These are phyloP conservation scores for Chamaea fasciata DNA, from an alignment of 2,113 vertebrate species.

Conservation along the genomic window DNA sequence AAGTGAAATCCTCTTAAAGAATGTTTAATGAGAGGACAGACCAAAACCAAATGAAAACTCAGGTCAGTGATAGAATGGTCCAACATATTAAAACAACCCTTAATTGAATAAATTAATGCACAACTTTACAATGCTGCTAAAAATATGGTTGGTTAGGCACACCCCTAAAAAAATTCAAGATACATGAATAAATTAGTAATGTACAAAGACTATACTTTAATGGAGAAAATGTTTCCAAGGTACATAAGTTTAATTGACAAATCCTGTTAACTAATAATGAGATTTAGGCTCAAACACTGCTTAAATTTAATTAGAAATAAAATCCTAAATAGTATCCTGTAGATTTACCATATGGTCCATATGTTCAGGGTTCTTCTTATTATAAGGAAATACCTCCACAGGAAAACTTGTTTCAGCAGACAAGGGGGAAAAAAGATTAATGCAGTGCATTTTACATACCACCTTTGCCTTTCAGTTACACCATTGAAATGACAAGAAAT, in stretches of 20 bases:
- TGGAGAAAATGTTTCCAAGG: not conserved
- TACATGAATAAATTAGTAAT: not conserved
- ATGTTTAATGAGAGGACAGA: constrained; percentile 66
- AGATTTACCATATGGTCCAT: constrained; percentile 4
- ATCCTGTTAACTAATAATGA: constrained; percentile 26
- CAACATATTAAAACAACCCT: constrained; percentile 43
- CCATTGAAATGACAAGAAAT: not conserved
- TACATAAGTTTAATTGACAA: not conserved
- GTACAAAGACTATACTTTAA: not conserved
- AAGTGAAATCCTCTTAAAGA: constrained; percentile 68
- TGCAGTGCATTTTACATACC: not conserved
- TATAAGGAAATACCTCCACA: not conserved
- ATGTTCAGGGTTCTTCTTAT: not conserved
- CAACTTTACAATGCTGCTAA: constrained; percentile 45
- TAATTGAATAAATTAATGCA: constrained; percentile 61
- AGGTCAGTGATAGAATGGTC: constrained; percentile 43
- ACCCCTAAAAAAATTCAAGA: not conserved
- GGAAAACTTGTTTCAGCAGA: not conserved
- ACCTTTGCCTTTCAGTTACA: not conserved
- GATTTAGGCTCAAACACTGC: not conserved
- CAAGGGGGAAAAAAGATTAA: not conserved
- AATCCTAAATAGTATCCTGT: not conserved
- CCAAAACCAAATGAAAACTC: constrained; percentile 34
- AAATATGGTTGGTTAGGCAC: constrained; percentile 12
- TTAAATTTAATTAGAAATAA: constrained; percentile 12